phyloP scores from a whole-genome alignment of 2,888 invertebrate species.

The Leptothorax acervorum region DNA sequence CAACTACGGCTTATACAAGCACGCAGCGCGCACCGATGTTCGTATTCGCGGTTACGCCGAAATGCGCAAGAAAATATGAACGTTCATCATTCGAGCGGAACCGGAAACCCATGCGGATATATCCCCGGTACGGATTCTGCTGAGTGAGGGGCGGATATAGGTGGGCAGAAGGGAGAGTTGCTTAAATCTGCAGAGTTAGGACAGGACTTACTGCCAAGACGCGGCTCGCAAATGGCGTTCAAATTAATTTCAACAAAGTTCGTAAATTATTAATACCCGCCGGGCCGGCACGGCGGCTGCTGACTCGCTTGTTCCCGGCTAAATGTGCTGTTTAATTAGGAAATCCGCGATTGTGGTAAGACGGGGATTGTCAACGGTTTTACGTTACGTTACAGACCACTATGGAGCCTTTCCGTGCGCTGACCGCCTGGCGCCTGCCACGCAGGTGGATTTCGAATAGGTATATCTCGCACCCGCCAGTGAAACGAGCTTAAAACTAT shows the following conservation, averaged over 20 bases:
- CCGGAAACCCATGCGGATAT: constrained; percentile 68
- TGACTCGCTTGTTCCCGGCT: constrained; percentile 73
- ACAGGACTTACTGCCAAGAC: constrained; percentile 71
- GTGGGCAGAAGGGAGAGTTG: constrained; percentile 52
- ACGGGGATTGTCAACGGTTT: constrained; percentile 67
- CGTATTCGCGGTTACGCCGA: constrained; percentile 65
- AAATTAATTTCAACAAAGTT: constrained; percentile 80
- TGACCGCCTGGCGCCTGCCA: constrained; percentile 54
- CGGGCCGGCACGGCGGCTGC: constrained; percentile 68
- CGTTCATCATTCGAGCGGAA: constrained; percentile 65
- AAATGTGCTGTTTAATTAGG: constrained; percentile 80
- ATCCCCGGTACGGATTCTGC: constrained; percentile 64
- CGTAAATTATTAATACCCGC: constrained; percentile 77
- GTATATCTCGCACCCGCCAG: constrained; percentile 34
- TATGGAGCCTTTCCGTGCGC: constrained; percentile 51
- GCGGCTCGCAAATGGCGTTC: constrained; percentile 74
- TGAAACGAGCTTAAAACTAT: constrained; percentile 71
- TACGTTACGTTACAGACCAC: constrained; percentile 20
- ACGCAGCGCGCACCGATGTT: constrained; percentile 21
- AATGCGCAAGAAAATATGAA: constrained; percentile 71
- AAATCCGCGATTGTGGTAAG: constrained; percentile 78
- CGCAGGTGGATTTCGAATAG: constrained; percentile 59
- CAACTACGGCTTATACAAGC: neutral
- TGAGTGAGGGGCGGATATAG: constrained; percentile 58
- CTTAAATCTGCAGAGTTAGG: constrained; percentile 72